A percentile compares a stretch with the other conserved stretches of the same genome.
Evolutionary conservation across 2,797 vertebrate genomes (phyloP).

Genomic region (Chaetophractus vellerosus): DNA sequence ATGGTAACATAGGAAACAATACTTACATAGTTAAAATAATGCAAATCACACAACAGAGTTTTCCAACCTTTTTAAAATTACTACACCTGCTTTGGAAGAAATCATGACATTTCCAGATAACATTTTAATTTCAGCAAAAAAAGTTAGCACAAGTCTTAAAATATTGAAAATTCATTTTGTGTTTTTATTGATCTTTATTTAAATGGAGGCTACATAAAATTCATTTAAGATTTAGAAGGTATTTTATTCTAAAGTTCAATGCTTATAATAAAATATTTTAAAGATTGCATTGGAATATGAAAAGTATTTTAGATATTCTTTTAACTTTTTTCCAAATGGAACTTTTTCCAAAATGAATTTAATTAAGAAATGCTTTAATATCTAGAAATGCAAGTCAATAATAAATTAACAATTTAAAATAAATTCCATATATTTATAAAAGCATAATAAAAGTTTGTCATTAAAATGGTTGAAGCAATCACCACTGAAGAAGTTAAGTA

Average conservation of each 20-base stretch:
- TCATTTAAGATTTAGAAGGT: neutral
- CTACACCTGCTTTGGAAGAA: neutral
- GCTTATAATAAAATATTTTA: neutral
- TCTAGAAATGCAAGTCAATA: neutral
- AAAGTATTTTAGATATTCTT: conserved; percentile 23
- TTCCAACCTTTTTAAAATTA: neutral
- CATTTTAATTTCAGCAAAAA: neutral
- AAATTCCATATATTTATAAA: conserved; percentile 57
- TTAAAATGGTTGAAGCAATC: no score
- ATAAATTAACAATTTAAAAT: conserved; percentile 44
- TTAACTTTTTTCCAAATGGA: neutral
- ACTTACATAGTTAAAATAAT: neutral
- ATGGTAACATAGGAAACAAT: neutral
- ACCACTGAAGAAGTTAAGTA: no score
- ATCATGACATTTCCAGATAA: neutral
- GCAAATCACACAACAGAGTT: neutral
- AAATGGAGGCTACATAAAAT: neutral
- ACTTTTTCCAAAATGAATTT: neutral
- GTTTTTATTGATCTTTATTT: neutral
- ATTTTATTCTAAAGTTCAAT: neutral
- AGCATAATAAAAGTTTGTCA: neutral
- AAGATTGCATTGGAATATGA: neutral
- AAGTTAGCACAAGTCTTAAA: neutral
- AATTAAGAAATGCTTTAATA: conserved; percentile 9
- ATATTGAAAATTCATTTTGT: neutral